Evolutionary conservation across 2,113 vertebrate species (phyloP).

Genomic region (Neolamprologus modestus): DNA sequence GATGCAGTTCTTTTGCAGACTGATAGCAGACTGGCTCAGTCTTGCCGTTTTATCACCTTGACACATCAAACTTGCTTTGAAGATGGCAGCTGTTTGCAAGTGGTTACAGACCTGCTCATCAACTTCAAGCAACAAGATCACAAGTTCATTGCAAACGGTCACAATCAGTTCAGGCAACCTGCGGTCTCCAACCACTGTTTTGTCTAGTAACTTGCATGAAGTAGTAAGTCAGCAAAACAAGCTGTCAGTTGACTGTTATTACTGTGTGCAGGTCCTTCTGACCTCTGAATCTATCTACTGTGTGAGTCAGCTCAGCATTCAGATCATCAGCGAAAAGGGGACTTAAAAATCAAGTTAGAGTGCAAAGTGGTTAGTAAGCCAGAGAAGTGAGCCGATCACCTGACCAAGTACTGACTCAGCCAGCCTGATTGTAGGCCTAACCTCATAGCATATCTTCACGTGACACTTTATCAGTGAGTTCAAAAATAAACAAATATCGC

Average conservation of each 20-base stretch:
- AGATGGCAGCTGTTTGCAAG: background rate
- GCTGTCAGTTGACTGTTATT: background rate
- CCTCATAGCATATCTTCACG: background rate
- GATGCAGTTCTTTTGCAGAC: background rate
- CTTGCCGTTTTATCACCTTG: background rate
- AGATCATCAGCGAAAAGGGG: background rate
- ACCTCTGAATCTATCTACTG: background rate
- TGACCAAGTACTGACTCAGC: background rate
- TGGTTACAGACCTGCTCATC: background rate
- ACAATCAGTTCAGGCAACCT: background rate
- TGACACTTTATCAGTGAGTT: background rate
- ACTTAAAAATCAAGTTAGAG: background rate
- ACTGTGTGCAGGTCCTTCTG: background rate
- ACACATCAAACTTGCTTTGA: background rate
- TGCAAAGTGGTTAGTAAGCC: background rate
- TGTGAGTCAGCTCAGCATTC: background rate
- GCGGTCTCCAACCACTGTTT: background rate
- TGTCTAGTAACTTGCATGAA: background rate
- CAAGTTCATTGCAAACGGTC: background rate
- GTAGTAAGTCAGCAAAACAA: background rate
- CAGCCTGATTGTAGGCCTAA: background rate
- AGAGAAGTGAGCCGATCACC: background rate
- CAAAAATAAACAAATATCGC: conserved; percentile 14
- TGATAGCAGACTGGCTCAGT: background rate
- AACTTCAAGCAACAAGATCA: background rate